These are phyloP conservation scores for Pseudochirops cupreus DNA, from an alignment of 2,797 vertebrate species.

Conservation along the genomic window DNA sequence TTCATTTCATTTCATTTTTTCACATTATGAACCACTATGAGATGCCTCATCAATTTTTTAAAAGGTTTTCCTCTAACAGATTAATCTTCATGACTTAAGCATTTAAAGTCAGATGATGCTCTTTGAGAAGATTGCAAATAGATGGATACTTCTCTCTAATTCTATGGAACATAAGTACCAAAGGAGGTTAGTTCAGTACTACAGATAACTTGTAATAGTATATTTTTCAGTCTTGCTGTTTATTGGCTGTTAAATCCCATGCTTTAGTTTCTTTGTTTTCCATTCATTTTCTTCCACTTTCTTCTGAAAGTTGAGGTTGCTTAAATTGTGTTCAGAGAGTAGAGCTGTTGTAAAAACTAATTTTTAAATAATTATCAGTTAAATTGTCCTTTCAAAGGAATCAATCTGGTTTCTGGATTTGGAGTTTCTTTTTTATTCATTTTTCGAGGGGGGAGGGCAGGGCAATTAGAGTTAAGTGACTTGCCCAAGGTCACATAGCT, in stretches of 20 bases:
- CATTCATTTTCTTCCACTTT: slow-evolving; percentile 36
- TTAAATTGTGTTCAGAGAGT: slow-evolving; percentile 48
- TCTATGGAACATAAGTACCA: not conserved
- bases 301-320: slow-evolving; percentile 52
- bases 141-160: not conserved
- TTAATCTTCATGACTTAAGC: not conserved
- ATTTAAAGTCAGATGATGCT: not conserved
- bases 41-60: not conserved
- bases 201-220: not conserved
- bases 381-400: slow-evolving; percentile 68
- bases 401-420: slow-evolving; percentile 56
- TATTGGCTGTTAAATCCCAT: not conserved
- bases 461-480: too few species aligned
- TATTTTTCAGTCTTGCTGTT: not conserved
- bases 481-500: too few species aligned
- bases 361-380: slow-evolving; percentile 62
- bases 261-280: slow-evolving; percentile 42
- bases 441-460: too few species aligned
- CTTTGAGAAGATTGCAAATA: not conserved
- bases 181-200: slow-evolving; percentile 24
- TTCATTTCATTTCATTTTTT: not conserved
- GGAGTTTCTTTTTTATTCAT: not conserved
- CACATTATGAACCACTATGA: not conserved
- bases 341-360: slow-evolving; percentile 63
- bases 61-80: not conserved